Conservation (phyloP, 1,140 invertebrate genomes). For the Eriosoma lanigerum region DNA sequence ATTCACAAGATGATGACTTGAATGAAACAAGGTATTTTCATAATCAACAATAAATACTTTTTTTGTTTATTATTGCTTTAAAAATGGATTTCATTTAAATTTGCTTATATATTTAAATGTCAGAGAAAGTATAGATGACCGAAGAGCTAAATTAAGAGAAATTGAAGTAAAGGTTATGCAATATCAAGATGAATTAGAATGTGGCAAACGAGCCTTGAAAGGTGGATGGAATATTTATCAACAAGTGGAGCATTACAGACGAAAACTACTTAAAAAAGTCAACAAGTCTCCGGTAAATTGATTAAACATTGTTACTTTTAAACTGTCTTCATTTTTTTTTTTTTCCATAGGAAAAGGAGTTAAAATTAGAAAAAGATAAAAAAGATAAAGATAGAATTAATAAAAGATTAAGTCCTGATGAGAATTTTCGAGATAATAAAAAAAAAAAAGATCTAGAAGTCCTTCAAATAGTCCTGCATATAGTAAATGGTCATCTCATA, state of each 20-base stretch:
- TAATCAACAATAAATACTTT: no score
- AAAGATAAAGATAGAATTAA: slow-evolving; percentile 38
- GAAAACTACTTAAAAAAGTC: slow-evolving; percentile 84
- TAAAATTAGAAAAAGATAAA: slow-evolving; percentile 43
- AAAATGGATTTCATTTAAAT: not conserved
- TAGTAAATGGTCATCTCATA: slow-evolving; percentile 51
- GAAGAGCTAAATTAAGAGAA: slow-evolving; percentile 81
- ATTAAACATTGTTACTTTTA: not conserved
- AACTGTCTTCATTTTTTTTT: not conserved
- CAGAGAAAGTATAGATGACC: slow-evolving; percentile 66
- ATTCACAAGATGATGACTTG: slow-evolving; percentile 39
- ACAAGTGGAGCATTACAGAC: slow-evolving; percentile 88
- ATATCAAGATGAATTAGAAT: slow-evolving; percentile 95
- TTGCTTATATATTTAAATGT: slow-evolving; percentile 38
- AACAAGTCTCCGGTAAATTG: slow-evolving; percentile 29
- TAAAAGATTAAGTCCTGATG: slow-evolving; percentile 48
- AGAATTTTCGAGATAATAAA: slow-evolving; percentile 22
- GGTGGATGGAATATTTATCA: slow-evolving; percentile 74
- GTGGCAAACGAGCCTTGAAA: slow-evolving; percentile 75
- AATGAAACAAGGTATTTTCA: slow-evolving; percentile 43
- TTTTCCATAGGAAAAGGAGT: slow-evolving; percentile 31
- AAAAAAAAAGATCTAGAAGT: slow-evolving; percentile 46
- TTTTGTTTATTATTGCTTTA: no score
- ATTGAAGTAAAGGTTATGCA: slow-evolving; percentile 93
- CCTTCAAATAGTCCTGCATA: slow-evolving; percentile 43